Evolutionary conservation across 2,888 invertebrate genomes (phyloP), one percentile per base, ranked within the genome.

Genomic region (Chironomus riparius): DNA sequence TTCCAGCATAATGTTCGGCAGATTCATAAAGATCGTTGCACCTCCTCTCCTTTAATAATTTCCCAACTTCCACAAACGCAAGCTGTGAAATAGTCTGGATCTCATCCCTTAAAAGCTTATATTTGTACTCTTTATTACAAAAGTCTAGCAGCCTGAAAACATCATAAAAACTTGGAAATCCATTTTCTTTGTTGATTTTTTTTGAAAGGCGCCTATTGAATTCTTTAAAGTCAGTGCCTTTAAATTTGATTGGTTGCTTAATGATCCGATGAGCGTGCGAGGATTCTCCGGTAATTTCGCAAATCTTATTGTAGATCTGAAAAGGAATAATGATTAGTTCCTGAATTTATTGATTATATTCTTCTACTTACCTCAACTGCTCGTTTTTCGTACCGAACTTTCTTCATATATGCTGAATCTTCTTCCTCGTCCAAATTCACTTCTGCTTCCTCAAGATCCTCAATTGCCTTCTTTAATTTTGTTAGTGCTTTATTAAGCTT

Each of bases 341-440:
- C 38, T 38, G 38, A 10, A 7, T 10, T 10, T 38, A 38, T 38
- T 10, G 38, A 38, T 38, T 38, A 38, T 38, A 28, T 28, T 28
- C 28, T 28, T 38, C 38, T 38, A 38, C 38, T 38, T 38, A 38
- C 38, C 81, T 82, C 62, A 38, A 65, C 24, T 7, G 65, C 65
- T 24, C 22, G 0, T 65, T 65, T 47, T 15, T 69, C 38, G 5
- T n/a, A 69, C 3, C 6, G 15, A 38, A 69, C 69, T 18, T 69
- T 38, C 78, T 90, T 86, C 61, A 93, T 84, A 83, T 91, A 94
- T 47, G 87, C 85, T 2, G 93, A 92, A 81, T 91, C 87, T 68
- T 88, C 87, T 38, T 92, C 92, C 78, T 91, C 90, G 80, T 91
- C 89, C 81, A 91, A 89, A 78, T 92, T 88, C 2, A 93, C 88